A percentile compares a stretch with the other conserved stretches of the same genome.
Conservation (phyloP, 2,797 vertebrate genomes). For the Oreochromis grahami region DNA sequence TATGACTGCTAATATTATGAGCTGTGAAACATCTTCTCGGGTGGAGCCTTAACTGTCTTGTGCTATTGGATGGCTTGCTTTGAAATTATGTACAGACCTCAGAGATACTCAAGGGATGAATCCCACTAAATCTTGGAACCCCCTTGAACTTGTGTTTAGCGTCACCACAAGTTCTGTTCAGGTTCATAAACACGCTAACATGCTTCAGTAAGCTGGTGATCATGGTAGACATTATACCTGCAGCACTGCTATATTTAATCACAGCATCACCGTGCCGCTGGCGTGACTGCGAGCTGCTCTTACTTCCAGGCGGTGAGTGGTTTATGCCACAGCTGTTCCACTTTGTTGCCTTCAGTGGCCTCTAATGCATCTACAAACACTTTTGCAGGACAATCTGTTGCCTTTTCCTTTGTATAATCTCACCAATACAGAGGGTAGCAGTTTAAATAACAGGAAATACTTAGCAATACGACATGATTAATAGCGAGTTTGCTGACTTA, state of each 20-base stretch:
- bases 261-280: not conserved
- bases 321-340: not conserved
- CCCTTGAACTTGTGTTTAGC: not conserved
- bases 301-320: not conserved
- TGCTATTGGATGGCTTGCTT: not conserved
- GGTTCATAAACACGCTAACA: not conserved
- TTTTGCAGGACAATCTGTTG: not conserved
- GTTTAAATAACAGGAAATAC: not conserved
- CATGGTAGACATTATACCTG: not conserved
- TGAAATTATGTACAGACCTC: not conserved
- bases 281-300: not conserved
- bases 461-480: not conserved
- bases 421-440: not conserved
- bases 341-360: not conserved
- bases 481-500: not conserved
- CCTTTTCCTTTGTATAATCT: not conserved
- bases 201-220: not conserved
- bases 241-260: not conserved
- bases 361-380: not conserved
- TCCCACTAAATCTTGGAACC: not conserved
- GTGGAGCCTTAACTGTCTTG: not conserved
- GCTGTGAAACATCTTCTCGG: conserved; percentile 38
- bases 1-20: conserved; percentile 35
- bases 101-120: not conserved
- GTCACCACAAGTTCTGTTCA: not conserved